Percentiles rank a stretch among this genome's conserved stretches.
Conservation (phyloP, 2,113 vertebrate species). For the Athene cunicularia region DNA sequence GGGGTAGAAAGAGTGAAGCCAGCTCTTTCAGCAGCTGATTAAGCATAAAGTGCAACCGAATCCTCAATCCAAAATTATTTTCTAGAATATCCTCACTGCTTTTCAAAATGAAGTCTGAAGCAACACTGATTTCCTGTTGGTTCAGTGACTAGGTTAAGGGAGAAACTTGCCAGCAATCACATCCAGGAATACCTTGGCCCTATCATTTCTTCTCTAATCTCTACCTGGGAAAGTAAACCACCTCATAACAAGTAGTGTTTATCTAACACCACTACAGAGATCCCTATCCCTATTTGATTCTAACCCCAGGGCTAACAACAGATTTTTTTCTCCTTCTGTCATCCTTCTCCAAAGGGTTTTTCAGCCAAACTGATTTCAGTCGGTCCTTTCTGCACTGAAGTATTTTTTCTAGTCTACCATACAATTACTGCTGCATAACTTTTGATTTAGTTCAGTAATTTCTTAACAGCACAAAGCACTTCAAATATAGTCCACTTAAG, state of each 20-base stretch:
- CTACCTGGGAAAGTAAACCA: constrained; percentile 34
- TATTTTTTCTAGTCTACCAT: not conserved
- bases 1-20: not conserved
- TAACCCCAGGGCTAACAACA: constrained; percentile 13
- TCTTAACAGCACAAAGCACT: not conserved
- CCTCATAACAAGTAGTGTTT: constrained; percentile 32
- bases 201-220: constrained; percentile 33
- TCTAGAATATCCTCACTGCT: not conserved
- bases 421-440: not conserved
- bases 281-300: not conserved
- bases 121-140: not conserved
- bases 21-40: constrained; percentile 3
- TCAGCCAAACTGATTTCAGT: not conserved
- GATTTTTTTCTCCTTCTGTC: constrained; percentile 25
- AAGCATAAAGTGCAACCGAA: not conserved
- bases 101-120: not conserved
- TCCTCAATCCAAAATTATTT: not conserved
- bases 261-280: constrained; percentile 40
- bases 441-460: not conserved
- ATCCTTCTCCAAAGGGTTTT: constrained; percentile 20
- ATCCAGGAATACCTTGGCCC: constrained; percentile 6
- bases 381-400: not conserved
- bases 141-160: not conserved
- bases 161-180: constrained; percentile 5
- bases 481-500: not conserved